Base-by-base conservation (phyloP, 2,888 invertebrate species). In the Pantelozetes paolii region DNA sequence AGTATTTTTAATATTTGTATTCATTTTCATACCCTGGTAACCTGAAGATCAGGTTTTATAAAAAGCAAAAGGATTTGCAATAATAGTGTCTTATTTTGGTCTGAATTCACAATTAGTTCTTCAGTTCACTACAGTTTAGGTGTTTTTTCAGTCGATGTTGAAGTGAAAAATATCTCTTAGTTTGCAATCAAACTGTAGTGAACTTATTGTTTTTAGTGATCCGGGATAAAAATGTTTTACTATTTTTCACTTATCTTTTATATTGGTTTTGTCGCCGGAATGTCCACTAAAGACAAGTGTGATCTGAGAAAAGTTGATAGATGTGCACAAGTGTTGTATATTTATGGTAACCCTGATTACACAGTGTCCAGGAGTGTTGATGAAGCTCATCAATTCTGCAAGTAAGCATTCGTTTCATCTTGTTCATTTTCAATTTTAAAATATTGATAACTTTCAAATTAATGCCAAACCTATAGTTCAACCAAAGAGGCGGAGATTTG, bases 401-500 rank as follows among this genome's bases (percentile, higher is more conserved):
- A 75, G 75, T 75, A 73, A 75, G 75, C n/a, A n/a, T n/a, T n/a
- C n/a, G n/a, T n/a, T n/a, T 75, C 26, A 48, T 5, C 54, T 57
- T 59, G 23, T 8, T 59, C 26, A 62, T n/a, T 30, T 6, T 26
- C n/a, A n/a, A n/a, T n/a, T n/a, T n/a, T n/a, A n/a, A n/a, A n/a
- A n/a, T n/a, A n/a, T n/a, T n/a, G n/a, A n/a, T n/a, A n/a, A n/a
- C n/a, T n/a, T n/a, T n/a, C n/a, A n/a, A n/a, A n/a, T n/a, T n/a
- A n/a, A n/a, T n/a, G n/a, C n/a, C n/a, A n/a, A 59, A 36, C 20
- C 23, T 2, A 28, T 32, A 75, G 75, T 28, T 45, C 67, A 26
- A 57, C 70, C 28, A 73, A 72, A 59, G 73, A 72, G 40, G 75
- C 75, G 5, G 75, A 75, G 45, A 23, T 18, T 18, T 75, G 75